Base-by-base conservation (phyloP, 1,140 invertebrate species). In the Subanguina moxae region DNA sequence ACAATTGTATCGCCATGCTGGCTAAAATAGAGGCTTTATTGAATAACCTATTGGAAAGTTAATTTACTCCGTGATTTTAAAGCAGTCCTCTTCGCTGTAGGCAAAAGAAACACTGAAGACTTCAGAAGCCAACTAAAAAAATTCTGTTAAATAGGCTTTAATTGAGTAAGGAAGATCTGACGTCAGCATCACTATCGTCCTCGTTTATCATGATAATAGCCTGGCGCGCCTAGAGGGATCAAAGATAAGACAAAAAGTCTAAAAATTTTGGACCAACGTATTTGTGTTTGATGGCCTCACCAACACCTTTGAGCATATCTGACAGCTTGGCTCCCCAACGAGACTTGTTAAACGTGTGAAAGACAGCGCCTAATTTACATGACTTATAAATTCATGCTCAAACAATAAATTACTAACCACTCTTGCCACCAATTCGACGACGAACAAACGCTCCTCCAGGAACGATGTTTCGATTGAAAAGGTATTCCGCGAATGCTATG, bases 401-500 rank as follows among this genome's bases (percentile, higher is more conserved):
- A n/a, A 58, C 30, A 23, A 13, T 58, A 13, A 58, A 13, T 11
- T 15, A 13, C 11, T 58, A 58, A 25, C 11, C 11, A 13, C 11
- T 58, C 11, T 23, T 23, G 62, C 15, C 46, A 32, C 8, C 1
- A 43, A 56, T 3, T 11, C 67, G 42, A 48, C 67, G 67, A 56
- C 64, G 64, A 8, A 69, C 68, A 32, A 45, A 69, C 11, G 68
- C 67, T 1, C 70, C 70, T 7, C 15, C 1, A n/a, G 68, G 70
- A 45, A 70, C 7, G 21, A 70, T 7, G 58, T 63, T 57, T 0
- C 68, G 68, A 43, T 74, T 48, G 5, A 70, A 42, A 52, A 70
- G 68, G 28, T 72, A 72, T n/a, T 71, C 38, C n/a, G 68, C 68
- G 27, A 70, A 19, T 19, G 68, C 59, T 28, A 70, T 74, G 30